A percentile compares a stretch with the other conserved stretches of the same genome.
Evolutionary conservation across 1,140 invertebrate species (phyloP).

Genomic region (Apis cerana): DNA sequence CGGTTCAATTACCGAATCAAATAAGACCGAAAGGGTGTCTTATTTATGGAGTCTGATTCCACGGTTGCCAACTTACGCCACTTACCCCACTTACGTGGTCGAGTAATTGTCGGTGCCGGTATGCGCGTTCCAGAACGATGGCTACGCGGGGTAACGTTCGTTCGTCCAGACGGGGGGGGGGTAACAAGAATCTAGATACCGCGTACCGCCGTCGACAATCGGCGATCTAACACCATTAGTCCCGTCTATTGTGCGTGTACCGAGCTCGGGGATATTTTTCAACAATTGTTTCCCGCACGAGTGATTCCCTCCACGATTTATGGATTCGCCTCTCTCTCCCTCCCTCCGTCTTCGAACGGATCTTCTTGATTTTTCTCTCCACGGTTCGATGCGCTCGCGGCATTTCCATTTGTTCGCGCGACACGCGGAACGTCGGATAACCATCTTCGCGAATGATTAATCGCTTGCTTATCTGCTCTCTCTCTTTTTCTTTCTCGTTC

Average conservation of each 20-base stretch:
- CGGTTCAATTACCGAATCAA: slow-evolving; percentile 7
- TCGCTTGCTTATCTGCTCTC: slow-evolving; percentile 30
- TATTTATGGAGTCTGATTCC: slow-evolving; percentile 52
- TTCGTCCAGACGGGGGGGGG: slow-evolving; percentile 46
- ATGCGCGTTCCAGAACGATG: slow-evolving; percentile 40
- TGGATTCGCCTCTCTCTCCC: not conserved
- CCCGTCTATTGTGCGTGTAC: slow-evolving; percentile 7
- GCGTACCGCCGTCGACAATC: slow-evolving; percentile 44
- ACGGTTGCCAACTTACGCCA: slow-evolving; percentile 56
- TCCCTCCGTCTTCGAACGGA: not conserved
- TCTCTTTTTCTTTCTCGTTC: no score
- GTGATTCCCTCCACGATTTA: slow-evolving; percentile 21
- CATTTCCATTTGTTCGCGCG: slow-evolving; percentile 39
- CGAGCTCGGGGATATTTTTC: slow-evolving; percentile 27
- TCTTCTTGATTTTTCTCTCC: not conserved
- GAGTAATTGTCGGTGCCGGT: slow-evolving; percentile 66
- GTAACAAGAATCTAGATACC: slow-evolving; percentile 69
- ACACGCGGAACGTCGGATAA: slow-evolving; percentile 29
- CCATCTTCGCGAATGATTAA: slow-evolving; percentile 47
- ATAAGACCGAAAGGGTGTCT: not conserved
- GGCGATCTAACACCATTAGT: slow-evolving; percentile 30
- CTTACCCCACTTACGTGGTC: slow-evolving; percentile 55
- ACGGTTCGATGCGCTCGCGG: not conserved
- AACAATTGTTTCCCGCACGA: slow-evolving; percentile 50
- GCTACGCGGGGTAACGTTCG: slow-evolving; percentile 13